Evolutionary conservation across 2,888 invertebrate species (phyloP).

Genomic region (Spodoptera littoralis): DNA sequence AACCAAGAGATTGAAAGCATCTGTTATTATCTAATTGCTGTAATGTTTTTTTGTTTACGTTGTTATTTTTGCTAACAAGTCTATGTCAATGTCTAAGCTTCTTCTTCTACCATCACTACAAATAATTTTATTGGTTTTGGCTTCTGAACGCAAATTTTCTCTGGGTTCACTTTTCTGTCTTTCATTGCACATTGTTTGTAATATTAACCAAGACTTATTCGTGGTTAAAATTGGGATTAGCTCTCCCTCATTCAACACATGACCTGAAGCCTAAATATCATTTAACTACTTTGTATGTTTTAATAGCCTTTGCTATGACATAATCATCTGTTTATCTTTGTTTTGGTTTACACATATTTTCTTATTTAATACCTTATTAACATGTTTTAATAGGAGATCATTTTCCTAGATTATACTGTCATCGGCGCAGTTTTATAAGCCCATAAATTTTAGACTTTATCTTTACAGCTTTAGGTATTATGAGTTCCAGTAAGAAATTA

Average conservation of each 20-base stretch:
- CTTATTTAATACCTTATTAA: slow-evolving; percentile 32
- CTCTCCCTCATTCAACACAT: no score
- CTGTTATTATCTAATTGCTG: slow-evolving; percentile 44
- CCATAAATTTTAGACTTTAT: slow-evolving; percentile 29
- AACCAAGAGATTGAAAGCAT: slow-evolving; percentile 43
- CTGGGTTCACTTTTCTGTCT: no score
- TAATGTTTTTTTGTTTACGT: slow-evolving; percentile 28
- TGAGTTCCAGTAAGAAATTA: slow-evolving; percentile 3
- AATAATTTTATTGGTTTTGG: no score
- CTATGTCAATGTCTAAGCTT: slow-evolving; percentile 5
- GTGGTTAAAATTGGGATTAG: no score
- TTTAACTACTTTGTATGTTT: slow-evolving; percentile 22
- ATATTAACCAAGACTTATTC: no score
- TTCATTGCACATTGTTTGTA: no score
- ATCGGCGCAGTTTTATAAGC: slow-evolving; percentile 9
- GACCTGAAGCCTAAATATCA: slow-evolving; percentile 12
- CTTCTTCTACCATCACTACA: no score
- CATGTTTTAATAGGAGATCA: slow-evolving; percentile 27
- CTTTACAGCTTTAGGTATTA: slow-evolving; percentile 10
- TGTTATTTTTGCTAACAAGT: slow-evolving; percentile 26
- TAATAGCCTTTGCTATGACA: slow-evolving; percentile 26
- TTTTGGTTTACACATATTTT: slow-evolving; percentile 35
- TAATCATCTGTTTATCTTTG: slow-evolving; percentile 38
- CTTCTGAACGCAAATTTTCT: no score
- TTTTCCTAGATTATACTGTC: slow-evolving; percentile 31